Conservation (phyloP, 2,113 vertebrate species). For the Charadrius vociferus region DNA sequence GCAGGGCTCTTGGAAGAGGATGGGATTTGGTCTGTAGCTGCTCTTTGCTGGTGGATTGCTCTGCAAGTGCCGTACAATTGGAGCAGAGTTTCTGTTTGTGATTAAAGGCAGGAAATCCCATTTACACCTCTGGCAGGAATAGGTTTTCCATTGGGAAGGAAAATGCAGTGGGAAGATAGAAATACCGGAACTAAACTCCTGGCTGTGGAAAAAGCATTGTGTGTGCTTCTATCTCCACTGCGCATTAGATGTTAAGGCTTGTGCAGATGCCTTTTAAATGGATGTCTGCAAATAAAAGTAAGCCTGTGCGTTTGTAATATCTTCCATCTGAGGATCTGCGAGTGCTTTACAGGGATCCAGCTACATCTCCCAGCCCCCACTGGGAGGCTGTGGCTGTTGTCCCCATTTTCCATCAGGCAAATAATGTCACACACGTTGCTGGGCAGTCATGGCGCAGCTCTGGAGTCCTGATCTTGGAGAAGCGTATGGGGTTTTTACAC, state of each 20-base stretch:
- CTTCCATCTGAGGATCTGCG: not conserved
- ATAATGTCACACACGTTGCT: not conserved
- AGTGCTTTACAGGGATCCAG: not conserved
- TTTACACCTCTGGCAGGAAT: slow-evolving; percentile 39
- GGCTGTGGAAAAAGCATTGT: not conserved
- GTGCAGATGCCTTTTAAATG: not conserved
- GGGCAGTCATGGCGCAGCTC: not conserved
- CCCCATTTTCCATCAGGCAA: not conserved
- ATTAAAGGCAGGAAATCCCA: slow-evolving; percentile 66
- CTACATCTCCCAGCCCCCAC: not conserved
- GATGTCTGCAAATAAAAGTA: not conserved
- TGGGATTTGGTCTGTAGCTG: not conserved
- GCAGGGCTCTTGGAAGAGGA: not conserved
- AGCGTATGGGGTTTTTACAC: accelerated
- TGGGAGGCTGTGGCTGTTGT: not conserved
- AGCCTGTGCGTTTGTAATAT: not conserved
- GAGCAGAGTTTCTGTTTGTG: not conserved
- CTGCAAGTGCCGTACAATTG: not conserved
- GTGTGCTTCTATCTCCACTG: not conserved
- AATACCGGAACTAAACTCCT: not conserved
- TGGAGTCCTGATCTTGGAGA: not conserved
- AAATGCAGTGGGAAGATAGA: not conserved
- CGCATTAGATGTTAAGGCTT: accelerated
- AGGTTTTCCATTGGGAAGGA: slow-evolving; percentile 1
- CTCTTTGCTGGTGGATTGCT: not conserved